Evolutionary conservation across 2,113 vertebrate species (phyloP).

Genomic region (Daboia siamensis): DNA sequence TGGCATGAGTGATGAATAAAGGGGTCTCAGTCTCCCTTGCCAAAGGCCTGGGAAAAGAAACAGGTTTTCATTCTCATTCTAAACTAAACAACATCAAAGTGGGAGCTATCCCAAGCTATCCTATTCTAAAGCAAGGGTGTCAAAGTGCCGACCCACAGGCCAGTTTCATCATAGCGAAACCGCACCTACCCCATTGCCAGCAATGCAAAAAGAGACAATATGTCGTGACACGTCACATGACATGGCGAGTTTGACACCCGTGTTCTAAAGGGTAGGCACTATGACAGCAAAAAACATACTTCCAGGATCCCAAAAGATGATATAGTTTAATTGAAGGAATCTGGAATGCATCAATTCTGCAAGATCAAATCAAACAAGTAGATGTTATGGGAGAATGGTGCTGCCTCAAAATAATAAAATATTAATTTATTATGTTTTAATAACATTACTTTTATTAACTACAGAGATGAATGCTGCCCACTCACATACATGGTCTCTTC

Average conservation of each 20-base stretch:
- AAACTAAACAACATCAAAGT: background rate
- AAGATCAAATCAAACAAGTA: background rate
- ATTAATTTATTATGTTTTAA: background rate
- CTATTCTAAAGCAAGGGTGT: no score
- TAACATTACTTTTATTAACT: background rate
- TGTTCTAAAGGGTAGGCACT: background rate
- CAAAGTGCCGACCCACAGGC: no score
- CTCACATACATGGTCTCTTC: background rate
- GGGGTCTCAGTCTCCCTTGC: background rate
- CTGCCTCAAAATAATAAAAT: background rate
- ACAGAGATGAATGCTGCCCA: background rate
- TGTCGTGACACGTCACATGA: no score
- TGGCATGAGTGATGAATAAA: background rate
- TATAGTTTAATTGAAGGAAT: background rate
- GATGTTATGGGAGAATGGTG: background rate
- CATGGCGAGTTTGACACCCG: no score
- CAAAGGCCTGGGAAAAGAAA: background rate
- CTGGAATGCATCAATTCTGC: background rate
- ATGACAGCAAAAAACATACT: background rate
- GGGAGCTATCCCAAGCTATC: background rate
- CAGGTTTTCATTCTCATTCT: background rate
- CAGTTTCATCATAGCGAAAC: no score
- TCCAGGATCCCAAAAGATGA: background rate
- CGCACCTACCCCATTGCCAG: no score
- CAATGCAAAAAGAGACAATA: no score